Conservation (phyloP, 2,888 invertebrate genomes). For the Laothoe populi region DNA sequence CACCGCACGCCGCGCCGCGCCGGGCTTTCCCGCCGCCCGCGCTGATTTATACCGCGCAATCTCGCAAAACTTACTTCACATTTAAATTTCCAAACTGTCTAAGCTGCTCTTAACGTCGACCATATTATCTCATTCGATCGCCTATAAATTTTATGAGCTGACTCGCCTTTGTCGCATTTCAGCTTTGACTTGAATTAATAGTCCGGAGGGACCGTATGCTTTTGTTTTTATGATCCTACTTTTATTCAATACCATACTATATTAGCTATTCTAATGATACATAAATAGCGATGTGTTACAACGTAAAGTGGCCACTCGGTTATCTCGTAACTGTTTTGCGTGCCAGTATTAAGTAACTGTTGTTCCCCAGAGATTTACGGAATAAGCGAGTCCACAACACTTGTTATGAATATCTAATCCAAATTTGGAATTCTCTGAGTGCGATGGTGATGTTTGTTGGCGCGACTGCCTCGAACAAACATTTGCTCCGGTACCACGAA, state of each 20-base stretch:
- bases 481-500: slow-evolving; percentile 69
- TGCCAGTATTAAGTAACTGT: slow-evolving; percentile 61
- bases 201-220: slow-evolving; percentile 64
- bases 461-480: slow-evolving; percentile 73
- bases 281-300: slow-evolving; percentile 42
- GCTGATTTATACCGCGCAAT: slow-evolving; percentile 84
- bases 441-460: slow-evolving; percentile 79
- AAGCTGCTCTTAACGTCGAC: slow-evolving; percentile 84
- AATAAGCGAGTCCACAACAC: slow-evolving; percentile 71
- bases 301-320: slow-evolving; percentile 29
- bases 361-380: slow-evolving; percentile 67
- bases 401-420: slow-evolving; percentile 84
- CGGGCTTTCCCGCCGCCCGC: slow-evolving; percentile 56
- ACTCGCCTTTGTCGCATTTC: slow-evolving; percentile 79
- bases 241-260: slow-evolving; percentile 40
- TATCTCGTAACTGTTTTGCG: slow-evolving; percentile 52
- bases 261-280: slow-evolving; percentile 31
- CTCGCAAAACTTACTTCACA: slow-evolving; percentile 85
- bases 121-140: slow-evolving; percentile 85
- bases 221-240: slow-evolving; percentile 58
- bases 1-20: slow-evolving; percentile 47
- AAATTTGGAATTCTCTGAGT: slow-evolving; percentile 82
- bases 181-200: slow-evolving; percentile 77
- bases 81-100: slow-evolving; percentile 85
- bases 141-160: slow-evolving; percentile 84